These are phyloP conservation scores for Thunnus thynnus DNA, from an alignment of 2,113 vertebrate species.

Conservation along the genomic window DNA sequence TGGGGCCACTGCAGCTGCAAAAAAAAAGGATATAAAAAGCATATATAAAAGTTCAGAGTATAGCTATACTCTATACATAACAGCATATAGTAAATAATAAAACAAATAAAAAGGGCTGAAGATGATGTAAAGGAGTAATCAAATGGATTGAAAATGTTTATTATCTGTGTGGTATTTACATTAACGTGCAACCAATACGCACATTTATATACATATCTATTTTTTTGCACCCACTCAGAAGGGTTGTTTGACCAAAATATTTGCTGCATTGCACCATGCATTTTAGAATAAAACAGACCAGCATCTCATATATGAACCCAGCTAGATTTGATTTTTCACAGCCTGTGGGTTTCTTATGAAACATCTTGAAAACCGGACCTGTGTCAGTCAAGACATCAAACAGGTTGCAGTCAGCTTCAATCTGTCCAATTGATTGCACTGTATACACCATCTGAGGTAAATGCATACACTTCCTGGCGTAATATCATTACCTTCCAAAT, in stretches of 20 bases:
- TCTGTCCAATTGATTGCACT: conserved; percentile 12
- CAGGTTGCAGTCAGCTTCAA: conserved; percentile 3
- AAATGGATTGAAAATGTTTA: background rate
- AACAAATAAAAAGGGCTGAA: conserved; percentile 13
- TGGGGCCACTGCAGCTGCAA: conserved; percentile 3
- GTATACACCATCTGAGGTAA: conserved; percentile 33
- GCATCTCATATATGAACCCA: background rate
- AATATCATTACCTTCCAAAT: conserved; percentile 63
- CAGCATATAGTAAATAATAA: conserved; percentile 12
- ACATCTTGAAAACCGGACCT: conserved; percentile 16
- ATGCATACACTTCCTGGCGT: conserved; percentile 20
- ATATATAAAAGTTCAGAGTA: too few species aligned
- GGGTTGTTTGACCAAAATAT: conserved; percentile 1
- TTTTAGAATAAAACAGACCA: conserved; percentile 17
- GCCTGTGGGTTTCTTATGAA: conserved; percentile 35
- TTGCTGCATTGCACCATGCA: conserved; percentile 52
- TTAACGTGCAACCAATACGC: background rate
- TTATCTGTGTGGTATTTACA: background rate
- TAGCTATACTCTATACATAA: too few species aligned
- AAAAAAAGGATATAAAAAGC: conserved; percentile 1
- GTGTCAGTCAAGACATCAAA: conserved; percentile 10
- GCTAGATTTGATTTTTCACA: conserved; percentile 18
- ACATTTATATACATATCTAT: background rate
- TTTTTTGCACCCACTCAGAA: background rate
- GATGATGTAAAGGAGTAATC: background rate